Percentiles rank a stretch among this genome's conserved stretches.
Evolutionary conservation across 2,888 invertebrate genomes (phyloP).

Genomic region (Drosophila hamatofila): DNA sequence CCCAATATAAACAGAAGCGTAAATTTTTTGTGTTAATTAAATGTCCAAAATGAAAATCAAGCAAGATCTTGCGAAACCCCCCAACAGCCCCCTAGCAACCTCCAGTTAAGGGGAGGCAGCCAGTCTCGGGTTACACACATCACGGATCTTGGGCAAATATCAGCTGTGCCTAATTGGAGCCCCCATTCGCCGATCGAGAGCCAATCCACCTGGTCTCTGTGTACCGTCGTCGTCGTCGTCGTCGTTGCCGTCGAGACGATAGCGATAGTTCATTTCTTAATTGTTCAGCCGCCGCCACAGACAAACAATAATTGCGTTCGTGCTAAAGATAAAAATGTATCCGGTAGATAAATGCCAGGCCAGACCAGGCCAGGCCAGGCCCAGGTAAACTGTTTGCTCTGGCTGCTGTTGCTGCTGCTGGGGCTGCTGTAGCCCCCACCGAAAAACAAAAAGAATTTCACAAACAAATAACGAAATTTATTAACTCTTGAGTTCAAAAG

Average conservation of each 20-base stretch:
- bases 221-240: slow-evolving; percentile 42
- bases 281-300: slow-evolving; percentile 61
- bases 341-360: slow-evolving; percentile 72
- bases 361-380: slow-evolving; percentile 38
- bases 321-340: slow-evolving; percentile 76
- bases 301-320: slow-evolving; percentile 70
- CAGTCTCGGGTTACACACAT: slow-evolving; percentile 51
- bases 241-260: slow-evolving; percentile 48
- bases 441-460: slow-evolving; percentile 53
- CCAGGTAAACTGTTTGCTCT: slow-evolving; percentile 59
- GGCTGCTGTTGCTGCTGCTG: neutral
- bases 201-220: slow-evolving; percentile 52
- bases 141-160: slow-evolving; percentile 67
- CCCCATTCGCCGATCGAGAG: slow-evolving; percentile 28
- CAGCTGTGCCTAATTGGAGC: slow-evolving; percentile 63
- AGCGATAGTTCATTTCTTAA: slow-evolving; percentile 77
- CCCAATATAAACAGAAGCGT: slow-evolving; percentile 56
- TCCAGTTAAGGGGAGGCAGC: neutral
- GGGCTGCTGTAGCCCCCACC: slow-evolving; percentile 4
- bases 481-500: slow-evolving; percentile 76
- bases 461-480: slow-evolving; percentile 74
- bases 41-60: slow-evolving; percentile 63
- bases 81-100: neutral
- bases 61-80: slow-evolving; percentile 51
- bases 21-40: slow-evolving; percentile 69